phyloP scores from a whole-genome alignment of 2,113 vertebrate species.

The Scomber colias region DNA sequence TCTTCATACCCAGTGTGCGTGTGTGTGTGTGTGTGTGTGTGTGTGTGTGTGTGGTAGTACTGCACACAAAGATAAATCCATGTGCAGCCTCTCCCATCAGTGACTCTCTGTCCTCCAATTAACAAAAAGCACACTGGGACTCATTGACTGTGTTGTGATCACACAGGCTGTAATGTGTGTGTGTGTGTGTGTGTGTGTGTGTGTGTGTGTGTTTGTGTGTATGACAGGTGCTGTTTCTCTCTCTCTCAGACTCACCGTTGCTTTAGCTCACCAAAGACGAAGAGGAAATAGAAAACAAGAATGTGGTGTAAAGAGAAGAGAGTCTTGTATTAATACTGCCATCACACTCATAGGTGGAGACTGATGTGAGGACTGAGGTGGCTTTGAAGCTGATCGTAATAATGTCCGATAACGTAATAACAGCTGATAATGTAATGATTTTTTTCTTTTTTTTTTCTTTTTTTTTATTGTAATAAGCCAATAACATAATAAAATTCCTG shows the following conservation, averaged over 20 bases:
- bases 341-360: conserved; percentile 41
- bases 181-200: conserved; percentile 20
- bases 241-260: background rate
- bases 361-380: conserved; percentile 42
- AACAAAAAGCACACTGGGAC: conserved; percentile 47
- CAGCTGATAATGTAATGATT: no score
- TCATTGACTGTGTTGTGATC: conserved; percentile 33
- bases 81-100: conserved; percentile 34
- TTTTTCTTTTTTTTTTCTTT: no score
- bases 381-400: conserved; percentile 63
- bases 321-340: conserved; percentile 49
- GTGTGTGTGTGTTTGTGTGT: conserved; percentile 3
- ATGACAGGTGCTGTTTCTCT: conserved; percentile 9
- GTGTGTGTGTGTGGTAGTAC: background rate
- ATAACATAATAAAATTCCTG: no score
- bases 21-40: conserved; percentile 12
- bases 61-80: conserved; percentile 21
- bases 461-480: no score
- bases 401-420: no score
- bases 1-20: no score
- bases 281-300: background rate
- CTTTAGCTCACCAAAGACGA: conserved; percentile 3
- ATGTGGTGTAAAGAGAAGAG: conserved; percentile 26
- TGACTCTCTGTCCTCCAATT: conserved; percentile 42
- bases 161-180: conserved; percentile 29